Evolutionary conservation across 2,888 invertebrate genomes (phyloP).

Genomic region (Agrochola lychnidis): DNA sequence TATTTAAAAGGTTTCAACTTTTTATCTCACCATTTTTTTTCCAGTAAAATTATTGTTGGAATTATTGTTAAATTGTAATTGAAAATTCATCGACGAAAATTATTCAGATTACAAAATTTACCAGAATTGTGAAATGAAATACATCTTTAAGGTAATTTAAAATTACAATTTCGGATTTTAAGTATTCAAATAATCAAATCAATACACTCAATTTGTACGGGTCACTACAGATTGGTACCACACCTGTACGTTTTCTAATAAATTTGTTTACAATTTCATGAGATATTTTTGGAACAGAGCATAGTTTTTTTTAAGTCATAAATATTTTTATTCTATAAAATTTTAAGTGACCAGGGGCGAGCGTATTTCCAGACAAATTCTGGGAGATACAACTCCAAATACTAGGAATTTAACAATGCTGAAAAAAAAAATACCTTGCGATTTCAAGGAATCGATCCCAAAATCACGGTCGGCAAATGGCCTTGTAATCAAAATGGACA

Average conservation of each 20-base stretch:
- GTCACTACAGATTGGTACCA: not conserved
- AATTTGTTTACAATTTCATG: not conserved
- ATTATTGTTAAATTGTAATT: not conserved
- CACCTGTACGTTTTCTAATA: not conserved
- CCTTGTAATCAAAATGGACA: not conserved
- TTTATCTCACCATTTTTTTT: no score
- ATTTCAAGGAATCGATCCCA: conserved; percentile 16
- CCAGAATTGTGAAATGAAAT: no score
- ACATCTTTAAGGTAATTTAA: not conserved
- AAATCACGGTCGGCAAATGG: not conserved
- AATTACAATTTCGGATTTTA: not conserved
- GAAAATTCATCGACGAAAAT: no score
- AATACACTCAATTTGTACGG: not conserved
- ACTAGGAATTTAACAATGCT: conserved; percentile 1
- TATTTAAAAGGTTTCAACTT: no score
- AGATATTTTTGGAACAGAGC: not conserved
- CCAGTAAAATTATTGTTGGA: no score
- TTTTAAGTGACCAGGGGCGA: not conserved
- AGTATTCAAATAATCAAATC: not conserved
- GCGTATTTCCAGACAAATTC: conserved; percentile 1
- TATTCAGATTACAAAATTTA: not conserved
- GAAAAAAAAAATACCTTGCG: not conserved
- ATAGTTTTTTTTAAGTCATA: not conserved
- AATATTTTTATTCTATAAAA: not conserved
- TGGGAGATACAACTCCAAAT: conserved; percentile 1